phyloP scores from a whole-genome alignment of 1,140 invertebrate species.

The Laupala kohalensis region DNA sequence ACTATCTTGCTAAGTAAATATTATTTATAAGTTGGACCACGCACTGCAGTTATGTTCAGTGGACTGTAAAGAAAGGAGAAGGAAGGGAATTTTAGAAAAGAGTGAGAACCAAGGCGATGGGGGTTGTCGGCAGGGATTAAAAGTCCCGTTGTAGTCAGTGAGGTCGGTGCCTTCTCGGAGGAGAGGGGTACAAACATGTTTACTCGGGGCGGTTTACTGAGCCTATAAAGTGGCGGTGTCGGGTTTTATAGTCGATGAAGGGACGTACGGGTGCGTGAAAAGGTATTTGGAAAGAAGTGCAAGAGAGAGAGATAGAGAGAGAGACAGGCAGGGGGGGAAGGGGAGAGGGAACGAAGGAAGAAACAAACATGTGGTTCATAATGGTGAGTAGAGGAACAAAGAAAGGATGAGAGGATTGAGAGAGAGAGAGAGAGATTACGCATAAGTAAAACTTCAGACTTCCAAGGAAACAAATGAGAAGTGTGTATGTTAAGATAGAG shows the following conservation, averaged over 20 bases:
- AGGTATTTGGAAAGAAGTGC: background rate
- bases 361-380: too few species aligned
- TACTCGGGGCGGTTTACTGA: background rate
- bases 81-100: too few species aligned
- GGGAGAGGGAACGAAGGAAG: too few species aligned
- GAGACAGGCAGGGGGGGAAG: background rate
- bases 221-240: background rate
- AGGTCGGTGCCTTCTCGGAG: too few species aligned
- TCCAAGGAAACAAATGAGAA: too few species aligned
- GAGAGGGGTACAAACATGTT: background rate
- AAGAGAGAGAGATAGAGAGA: background rate
- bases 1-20: too few species aligned
- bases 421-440: background rate
- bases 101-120: too few species aligned
- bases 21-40: too few species aligned
- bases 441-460: background rate
- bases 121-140: background rate
- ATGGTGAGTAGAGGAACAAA: background rate
- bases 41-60: too few species aligned
- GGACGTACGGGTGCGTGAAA: background rate
- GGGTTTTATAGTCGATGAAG: background rate
- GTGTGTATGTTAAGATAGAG: too few species aligned
- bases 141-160: background rate
- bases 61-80: too few species aligned
- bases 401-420: background rate